Percentiles rank a stretch among this genome's conserved stretches.
These are phyloP conservation scores for Leuciscus idus DNA, from an alignment of 2,113 vertebrate species.

Conservation along the genomic window DNA sequence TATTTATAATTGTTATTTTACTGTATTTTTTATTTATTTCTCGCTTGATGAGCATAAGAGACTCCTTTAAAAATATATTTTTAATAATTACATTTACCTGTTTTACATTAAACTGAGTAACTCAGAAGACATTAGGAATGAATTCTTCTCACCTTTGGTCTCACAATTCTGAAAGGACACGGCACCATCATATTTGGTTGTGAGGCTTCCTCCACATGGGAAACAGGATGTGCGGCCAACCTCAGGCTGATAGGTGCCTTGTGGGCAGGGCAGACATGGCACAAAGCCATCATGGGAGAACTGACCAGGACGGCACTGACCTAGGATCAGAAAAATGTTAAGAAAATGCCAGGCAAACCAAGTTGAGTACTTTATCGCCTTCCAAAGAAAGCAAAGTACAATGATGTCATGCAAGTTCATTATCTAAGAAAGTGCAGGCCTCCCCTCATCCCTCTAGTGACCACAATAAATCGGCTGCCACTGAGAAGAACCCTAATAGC, in stretches of 20 bases:
- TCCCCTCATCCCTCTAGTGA: slow-evolving; percentile 58
- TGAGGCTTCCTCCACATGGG: slow-evolving; percentile 87
- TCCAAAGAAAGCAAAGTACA: slow-evolving; percentile 41
- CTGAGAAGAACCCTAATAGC: slow-evolving; percentile 61
- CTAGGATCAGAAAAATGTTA: slow-evolving; percentile 68
- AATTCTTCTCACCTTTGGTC: slow-evolving; percentile 84
- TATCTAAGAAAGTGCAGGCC: slow-evolving; percentile 55
- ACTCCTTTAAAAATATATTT: neutral
- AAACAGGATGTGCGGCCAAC: slow-evolving; percentile 89
- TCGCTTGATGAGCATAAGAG: neutral
- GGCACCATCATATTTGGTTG: slow-evolving; percentile 80
- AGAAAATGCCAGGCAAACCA: slow-evolving; percentile 3
- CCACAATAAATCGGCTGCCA: slow-evolving; percentile 64
- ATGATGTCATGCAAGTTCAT: slow-evolving; percentile 49
- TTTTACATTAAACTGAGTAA: neutral
- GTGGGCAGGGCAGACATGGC: slow-evolving; percentile 85
- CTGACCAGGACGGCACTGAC: slow-evolving; percentile 88
- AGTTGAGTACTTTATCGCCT: neutral
- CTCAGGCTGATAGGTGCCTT: slow-evolving; percentile 91
- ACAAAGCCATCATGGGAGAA: slow-evolving; percentile 88
- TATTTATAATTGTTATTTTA: neutral
- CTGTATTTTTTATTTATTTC: no score
- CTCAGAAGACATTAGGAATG: neutral
- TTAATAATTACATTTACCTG: neutral
- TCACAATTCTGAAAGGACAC: slow-evolving; percentile 93